These are phyloP conservation scores for Callocephalon fimbriatum DNA, from an alignment of 2,113 vertebrate species.

Conservation along the genomic window DNA sequence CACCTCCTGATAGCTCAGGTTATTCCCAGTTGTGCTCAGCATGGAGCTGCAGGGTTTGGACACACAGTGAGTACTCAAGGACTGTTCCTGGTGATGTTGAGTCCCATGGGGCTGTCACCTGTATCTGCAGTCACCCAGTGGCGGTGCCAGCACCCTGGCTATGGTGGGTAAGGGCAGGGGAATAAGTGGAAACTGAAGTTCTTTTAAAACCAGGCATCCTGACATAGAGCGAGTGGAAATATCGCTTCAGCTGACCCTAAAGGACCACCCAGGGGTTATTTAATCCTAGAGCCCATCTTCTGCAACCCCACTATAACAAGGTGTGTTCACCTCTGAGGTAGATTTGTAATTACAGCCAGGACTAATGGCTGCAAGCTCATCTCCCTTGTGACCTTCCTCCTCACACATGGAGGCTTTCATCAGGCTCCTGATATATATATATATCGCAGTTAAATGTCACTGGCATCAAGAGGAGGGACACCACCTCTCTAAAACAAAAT, in stretches of 20 bases:
- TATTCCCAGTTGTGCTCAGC: rapidly evolving
- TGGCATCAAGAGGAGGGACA: constrained; percentile 10
- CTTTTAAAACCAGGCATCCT: neutral
- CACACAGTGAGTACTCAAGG: neutral
- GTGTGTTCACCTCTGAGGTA: constrained; percentile 18
- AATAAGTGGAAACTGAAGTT: neutral
- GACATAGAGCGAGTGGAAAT: neutral
- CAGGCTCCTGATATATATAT: neutral
- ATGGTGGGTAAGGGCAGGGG: neutral
- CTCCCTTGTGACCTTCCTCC: constrained; percentile 30
- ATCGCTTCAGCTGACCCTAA: neutral
- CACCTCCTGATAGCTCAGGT: neutral
- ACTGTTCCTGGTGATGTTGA: neutral
- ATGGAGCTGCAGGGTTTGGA: neutral
- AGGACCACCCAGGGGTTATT: constrained; percentile 43
- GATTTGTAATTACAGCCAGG: neutral
- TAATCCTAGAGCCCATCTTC: neutral
- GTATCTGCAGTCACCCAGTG: neutral
- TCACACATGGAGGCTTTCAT: constrained; percentile 31
- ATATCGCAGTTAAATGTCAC: constrained; percentile 19
- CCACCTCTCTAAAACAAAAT: constrained; percentile 30
- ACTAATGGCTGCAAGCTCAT: neutral
- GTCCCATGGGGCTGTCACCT: neutral
- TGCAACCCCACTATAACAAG: constrained; percentile 1
- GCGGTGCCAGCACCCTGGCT: neutral